phyloP scores from a whole-genome alignment of 2,888 invertebrate species.

The Prosapia bicincta region DNA sequence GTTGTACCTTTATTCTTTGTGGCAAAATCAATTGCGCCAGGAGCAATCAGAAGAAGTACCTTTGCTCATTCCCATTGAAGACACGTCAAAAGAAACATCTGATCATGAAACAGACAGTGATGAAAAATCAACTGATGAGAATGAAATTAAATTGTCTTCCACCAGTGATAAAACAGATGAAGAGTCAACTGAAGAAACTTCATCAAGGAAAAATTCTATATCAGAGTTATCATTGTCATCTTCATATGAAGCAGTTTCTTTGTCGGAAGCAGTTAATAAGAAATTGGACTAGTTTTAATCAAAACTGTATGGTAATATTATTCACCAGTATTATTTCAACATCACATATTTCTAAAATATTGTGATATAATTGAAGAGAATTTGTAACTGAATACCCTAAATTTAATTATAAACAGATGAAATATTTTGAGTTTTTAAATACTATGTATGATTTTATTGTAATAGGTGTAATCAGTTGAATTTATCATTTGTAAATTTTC shows the following conservation, averaged over 20 bases:
- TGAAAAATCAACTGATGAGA: no score
- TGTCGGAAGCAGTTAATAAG: neutral
- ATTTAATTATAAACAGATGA: no score
- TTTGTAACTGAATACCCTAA: no score
- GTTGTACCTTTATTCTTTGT: conserved; percentile 38
- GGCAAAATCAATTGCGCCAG: neutral
- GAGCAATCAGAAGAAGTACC: neutral
- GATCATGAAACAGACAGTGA: neutral
- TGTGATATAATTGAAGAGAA: no score
- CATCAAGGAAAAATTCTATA: conserved; percentile 16
- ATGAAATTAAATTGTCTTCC: neutral
- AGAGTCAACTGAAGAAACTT: neutral
- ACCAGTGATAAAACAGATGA: conserved; percentile 3
- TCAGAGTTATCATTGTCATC: conserved; percentile 22
- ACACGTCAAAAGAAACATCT: neutral
- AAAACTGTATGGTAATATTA: no score
- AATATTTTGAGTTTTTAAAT: no score
- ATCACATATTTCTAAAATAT: no score
- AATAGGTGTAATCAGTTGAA: no score
- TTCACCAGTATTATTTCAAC: no score
- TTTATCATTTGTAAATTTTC: no score
- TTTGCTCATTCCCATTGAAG: neutral
- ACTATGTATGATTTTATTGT: no score
- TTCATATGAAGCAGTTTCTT: conserved; percentile 18
- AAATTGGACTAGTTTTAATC: neutral